These are phyloP conservation scores for Crocallis elinguaria DNA, from an alignment of 2,888 invertebrate species.

Conservation along the genomic window DNA sequence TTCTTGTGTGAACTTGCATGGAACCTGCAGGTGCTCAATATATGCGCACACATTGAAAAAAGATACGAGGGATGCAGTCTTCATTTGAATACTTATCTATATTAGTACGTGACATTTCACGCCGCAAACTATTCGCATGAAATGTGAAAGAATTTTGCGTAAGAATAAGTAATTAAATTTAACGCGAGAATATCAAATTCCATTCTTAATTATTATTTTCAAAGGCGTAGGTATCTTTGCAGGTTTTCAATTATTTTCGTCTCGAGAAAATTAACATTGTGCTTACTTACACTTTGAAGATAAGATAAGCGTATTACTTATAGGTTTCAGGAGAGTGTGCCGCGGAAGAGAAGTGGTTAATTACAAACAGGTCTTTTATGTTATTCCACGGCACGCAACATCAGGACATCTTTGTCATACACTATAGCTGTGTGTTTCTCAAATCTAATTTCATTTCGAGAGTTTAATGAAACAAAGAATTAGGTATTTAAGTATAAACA, in stretches of 20 bases:
- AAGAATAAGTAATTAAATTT: constrained; percentile 18
- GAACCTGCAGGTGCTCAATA: constrained; percentile 17
- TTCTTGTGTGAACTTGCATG: constrained; percentile 19
- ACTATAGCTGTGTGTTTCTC: constrained; percentile 12
- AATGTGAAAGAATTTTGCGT: constrained; percentile 6
- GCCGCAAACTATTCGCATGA: constrained; percentile 13
- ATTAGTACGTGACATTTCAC: constrained; percentile 20
- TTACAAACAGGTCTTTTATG: constrained; percentile 26
- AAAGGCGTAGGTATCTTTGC: constrained; percentile 4
- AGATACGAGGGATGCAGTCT: constrained; percentile 3
- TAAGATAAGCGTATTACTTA: constrained; percentile 17
- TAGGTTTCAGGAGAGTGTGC: constrained; percentile 20
- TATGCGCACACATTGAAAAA: constrained; percentile 17
- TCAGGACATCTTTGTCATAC: constrained; percentile 18
- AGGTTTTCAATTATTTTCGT: constrained; percentile 15
- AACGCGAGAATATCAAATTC: constrained; percentile 18
- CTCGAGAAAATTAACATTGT: constrained; percentile 14
- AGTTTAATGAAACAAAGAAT: constrained; percentile 1
- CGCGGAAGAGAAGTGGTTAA: constrained; percentile 28
- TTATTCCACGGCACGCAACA: constrained; percentile 31
- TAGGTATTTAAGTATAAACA: not conserved
- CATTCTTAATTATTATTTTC: constrained; percentile 16
- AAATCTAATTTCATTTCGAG: constrained; percentile 16
- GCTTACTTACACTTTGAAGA: constrained; percentile 20
- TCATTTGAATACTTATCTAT: constrained; percentile 21